phyloP scores from a whole-genome alignment of 2,888 invertebrate species.

The Philhelius pedissequus region DNA sequence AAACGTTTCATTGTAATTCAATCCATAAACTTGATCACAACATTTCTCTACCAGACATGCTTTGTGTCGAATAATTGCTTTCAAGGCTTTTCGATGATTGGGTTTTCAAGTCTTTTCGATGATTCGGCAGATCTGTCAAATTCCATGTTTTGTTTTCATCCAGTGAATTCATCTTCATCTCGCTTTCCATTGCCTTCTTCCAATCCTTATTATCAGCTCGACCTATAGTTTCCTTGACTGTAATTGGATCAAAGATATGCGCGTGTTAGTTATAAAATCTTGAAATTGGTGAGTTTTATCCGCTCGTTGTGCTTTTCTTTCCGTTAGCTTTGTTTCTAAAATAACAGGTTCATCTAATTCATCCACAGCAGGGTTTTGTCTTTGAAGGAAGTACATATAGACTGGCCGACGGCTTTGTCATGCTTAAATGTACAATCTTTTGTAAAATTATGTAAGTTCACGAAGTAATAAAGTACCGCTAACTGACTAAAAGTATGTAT shows the following conservation, averaged over 20 bases:
- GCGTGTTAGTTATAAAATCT: not conserved
- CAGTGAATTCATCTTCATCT: not conserved
- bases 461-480: too few relatives aligned
- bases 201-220: not conserved
- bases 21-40: conserved; percentile 16
- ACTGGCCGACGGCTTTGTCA: too few relatives aligned
- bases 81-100: conserved; percentile 25
- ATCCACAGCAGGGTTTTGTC: conserved; percentile 69
- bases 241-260: not conserved
- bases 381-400: conserved; percentile 12
- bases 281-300: not conserved
- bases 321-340: not conserved
- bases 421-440: too few relatives aligned
- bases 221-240: not conserved
- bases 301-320: not conserved
- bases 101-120: not conserved
- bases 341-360: not conserved
- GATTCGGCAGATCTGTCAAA: not conserved
- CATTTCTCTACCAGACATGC: conserved; percentile 24
- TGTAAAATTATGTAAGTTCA: too few relatives aligned
- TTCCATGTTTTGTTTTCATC: not conserved
- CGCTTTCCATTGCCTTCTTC: not conserved
- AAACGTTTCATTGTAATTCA: conserved; percentile 8
- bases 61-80: conserved; percentile 8
- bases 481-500: too few relatives aligned